Conservation (phyloP, 2,113 vertebrate genomes). For the Ciconia boyciana region DNA sequence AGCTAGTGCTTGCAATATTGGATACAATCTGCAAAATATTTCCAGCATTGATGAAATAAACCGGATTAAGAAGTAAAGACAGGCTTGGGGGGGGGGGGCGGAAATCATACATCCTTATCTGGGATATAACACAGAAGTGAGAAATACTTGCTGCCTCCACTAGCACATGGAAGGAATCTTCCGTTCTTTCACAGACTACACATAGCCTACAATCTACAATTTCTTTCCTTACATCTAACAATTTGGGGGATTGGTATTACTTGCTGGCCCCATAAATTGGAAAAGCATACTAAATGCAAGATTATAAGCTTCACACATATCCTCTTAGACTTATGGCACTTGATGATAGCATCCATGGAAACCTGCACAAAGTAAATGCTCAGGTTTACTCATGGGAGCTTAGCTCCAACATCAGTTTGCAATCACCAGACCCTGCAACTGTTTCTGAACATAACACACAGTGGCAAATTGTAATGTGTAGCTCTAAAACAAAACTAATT, state of each 20-base stretch:
- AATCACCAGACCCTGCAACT: not conserved
- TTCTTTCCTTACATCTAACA: not conserved
- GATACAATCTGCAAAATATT: not conserved
- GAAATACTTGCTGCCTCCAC: not conserved
- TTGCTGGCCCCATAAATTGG: not conserved
- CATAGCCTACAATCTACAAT: not conserved
- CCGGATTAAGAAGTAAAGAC: not conserved
- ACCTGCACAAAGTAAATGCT: not conserved
- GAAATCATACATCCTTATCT: not conserved
- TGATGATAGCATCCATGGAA: not conserved
- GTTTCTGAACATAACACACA: not conserved
- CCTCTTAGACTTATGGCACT: not conserved
- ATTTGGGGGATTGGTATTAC: not conserved
- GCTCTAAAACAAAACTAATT: not conserved
- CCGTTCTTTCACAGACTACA: not conserved
- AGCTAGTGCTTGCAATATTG: not conserved
- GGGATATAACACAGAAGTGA: not conserved
- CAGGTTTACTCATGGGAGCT: not conserved
- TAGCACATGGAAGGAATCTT: not conserved
- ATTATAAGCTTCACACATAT: not conserved
- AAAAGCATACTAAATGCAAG: not conserved
- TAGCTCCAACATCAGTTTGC: not conserved
- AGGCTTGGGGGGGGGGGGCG: fast-evolving
- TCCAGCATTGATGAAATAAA: not conserved
- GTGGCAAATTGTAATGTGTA: not conserved